Conservation (phyloP, 2,113 vertebrate genomes). For the Apodemus sylvaticus region DNA sequence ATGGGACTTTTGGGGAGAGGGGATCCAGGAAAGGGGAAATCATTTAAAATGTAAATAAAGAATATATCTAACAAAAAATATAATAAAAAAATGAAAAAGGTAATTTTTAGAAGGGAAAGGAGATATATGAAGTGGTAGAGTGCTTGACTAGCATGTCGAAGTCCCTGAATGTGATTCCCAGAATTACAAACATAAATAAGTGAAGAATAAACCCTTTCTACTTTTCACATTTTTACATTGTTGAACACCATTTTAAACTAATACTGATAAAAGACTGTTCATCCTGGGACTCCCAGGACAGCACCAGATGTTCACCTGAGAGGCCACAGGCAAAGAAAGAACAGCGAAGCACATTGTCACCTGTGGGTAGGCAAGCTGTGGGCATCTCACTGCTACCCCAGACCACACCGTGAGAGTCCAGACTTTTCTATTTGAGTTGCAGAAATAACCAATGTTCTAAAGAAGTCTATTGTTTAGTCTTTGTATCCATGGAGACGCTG, state of each 20-base stretch:
- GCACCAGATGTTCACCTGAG: background rate
- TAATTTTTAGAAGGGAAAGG: background rate
- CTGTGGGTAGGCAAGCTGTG: background rate
- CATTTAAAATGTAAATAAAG: too few relatives aligned
- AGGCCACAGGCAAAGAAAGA: background rate
- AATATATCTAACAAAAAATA: too few relatives aligned
- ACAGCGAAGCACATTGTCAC: background rate
- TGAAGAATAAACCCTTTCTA: background rate
- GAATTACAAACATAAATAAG: background rate
- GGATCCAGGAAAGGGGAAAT: too few relatives aligned
- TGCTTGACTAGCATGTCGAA: background rate
- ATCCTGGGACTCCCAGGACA: background rate
- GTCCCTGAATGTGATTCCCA: background rate
- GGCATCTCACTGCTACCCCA: background rate
- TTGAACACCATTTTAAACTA: background rate
- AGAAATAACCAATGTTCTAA: background rate
- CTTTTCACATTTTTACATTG: background rate
- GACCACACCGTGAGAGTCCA: background rate
- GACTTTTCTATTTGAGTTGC: background rate
- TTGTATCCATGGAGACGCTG: background rate
- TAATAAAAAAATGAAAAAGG: background rate
- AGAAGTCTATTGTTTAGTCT: background rate
- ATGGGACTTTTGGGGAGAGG: too few relatives aligned
- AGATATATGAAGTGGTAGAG: background rate
- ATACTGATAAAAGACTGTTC: background rate